Base-by-base conservation (phyloP, 2,888 invertebrate species). In the Dimorphilus gyrociliatus region DNA sequence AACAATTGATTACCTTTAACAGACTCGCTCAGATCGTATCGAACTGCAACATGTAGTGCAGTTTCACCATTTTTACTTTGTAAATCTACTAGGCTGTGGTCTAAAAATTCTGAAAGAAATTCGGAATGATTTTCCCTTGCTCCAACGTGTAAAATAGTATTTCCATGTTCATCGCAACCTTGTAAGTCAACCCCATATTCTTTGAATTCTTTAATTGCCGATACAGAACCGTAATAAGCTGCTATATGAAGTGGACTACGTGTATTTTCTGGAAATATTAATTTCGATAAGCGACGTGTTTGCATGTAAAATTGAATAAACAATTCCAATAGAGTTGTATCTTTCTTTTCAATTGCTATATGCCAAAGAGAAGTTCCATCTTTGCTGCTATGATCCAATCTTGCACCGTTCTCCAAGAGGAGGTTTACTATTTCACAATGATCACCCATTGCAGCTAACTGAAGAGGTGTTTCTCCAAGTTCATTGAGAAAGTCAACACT, bases 41-140 rank as follows among this genome's bases (percentile, higher is more conserved):
- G 40, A 30, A 51, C 50, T 2, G 56, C 53, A 19, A 51, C 38
- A 30, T 57, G 57, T 10, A 57, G 37, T 2, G 53, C 44, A 1
- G 55, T 54, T 33, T 52, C 44, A 2, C 51, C 52, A n/a, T 42
- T 31, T 2, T 39, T 37, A 33, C 50, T 50, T 29, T 39, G 35
- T 4, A 33, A 32, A 37, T 51, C 44, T 10, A 51, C 34, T 6
- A 39, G 32, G 4, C 40, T 27, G 3, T 32, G 23, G 2, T 33
- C 29, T 12, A 40, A 32, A 29, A 46, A 48, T 12, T 36, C 34
- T 4, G 38, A 32, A 7, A 52, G 45, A 3, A 52, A 41, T 2
- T 41, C 38, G 6, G 32, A 26, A 25, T 46, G 41, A 25, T 50
- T 39, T 12, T 40, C 32, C 30, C 44, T 42, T 1, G 53, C 46